Evolutionary conservation across 2,113 vertebrate species (phyloP), one percentile per base, ranked within the genome.

Genomic region (Pelecanus crispus): DNA sequence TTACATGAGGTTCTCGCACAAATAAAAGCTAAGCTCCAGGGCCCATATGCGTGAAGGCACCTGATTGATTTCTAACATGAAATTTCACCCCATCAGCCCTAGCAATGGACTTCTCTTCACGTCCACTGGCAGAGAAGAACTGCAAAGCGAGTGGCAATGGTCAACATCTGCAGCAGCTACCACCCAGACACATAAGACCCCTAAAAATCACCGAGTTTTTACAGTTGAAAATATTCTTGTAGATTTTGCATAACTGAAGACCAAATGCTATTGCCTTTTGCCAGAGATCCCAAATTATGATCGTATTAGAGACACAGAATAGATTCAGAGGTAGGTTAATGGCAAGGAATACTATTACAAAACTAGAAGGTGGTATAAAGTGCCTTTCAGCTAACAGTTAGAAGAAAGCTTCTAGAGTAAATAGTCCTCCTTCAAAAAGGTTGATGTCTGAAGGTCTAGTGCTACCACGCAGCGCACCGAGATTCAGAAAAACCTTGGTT

Each of bases 231-330:
- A 44, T 5, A 13, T 7, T 29, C 58, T 45, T 24, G 68, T 0
- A 62, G 12, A 17, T 40, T 32, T 44, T 11, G 10, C 15, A 0
- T 1, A 78, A 59, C 7, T 22, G 32, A 50, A 65, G 19, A 31
- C 61, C 32, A 17, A 70, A 38, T 36, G 22, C 31, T 18, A 7
- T 6, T 14, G 28, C 17, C 20, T 91, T 18, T 55, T 6, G 2
- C 29, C 50, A 78, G 40, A 38, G 10, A 65, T 36, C 25, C 45
- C 55, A 11, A 81, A 81, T 14, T 16, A 8, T 0, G 2, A 29
- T 6, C 7, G 5, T 8, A 13, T 19, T 14, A 32, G 25, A 26
- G 63, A n/a, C 20, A 32, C 1, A 0, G 47, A 44, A 45, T 0
- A 32, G 44, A 63, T 52, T 50, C 62, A 45, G 34, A 61, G 31